Base-by-base conservation (phyloP, 92 coral and sea anemone species). In the Porites lobata region DNA sequence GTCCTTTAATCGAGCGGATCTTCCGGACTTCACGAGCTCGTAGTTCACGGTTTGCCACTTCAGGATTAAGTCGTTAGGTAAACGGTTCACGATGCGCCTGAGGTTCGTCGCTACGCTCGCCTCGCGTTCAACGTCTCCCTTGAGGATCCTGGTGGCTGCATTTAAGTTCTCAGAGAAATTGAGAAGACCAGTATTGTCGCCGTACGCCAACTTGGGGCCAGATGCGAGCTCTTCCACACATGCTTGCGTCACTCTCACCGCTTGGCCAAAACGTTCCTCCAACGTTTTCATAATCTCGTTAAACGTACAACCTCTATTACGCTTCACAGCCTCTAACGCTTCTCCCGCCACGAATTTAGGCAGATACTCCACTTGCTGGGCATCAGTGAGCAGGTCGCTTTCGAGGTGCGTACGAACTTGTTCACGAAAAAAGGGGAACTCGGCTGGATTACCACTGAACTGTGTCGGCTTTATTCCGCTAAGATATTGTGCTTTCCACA, bases 191-290 rank as follows among this genome's bases (percentile, higher is more conserved):
- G 73, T 82, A 75, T 90, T 87, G 82, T 90, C 87, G 13, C 80
- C 87, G 54, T 90, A 90, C 59, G 78, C 69, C 58, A 79, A 78
- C 80, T 80, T 90, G 32, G 93, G 93, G 8, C 93, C 93, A 54
- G 86, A 68, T 29, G 78, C 93, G 20, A 90, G 90, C 20, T 85
- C 93, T 75, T 90, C 93, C 19, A 86, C 58, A 65, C 78, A 90
- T 72, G 86, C 86, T 81, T 91, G 91, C 6, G 94, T 87, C 56
- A 76, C 94, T 58, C 82, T 74, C 32, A 91, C 70, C 59, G 89
- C 50, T 58, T 87, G 91, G 50, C 92, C 94, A 81, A 69, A 91
- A 26, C 94, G 94, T 77, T 87, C 89, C 89, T 91, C 86, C 26
- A 91, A 51, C 56, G 86, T 91, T 75, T 83, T 77, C 82, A 91